Evolutionary conservation across 2,888 invertebrate genomes (phyloP), one percentile per base, ranked within the genome.

Genomic region (Helicoverpa assulta): DNA sequence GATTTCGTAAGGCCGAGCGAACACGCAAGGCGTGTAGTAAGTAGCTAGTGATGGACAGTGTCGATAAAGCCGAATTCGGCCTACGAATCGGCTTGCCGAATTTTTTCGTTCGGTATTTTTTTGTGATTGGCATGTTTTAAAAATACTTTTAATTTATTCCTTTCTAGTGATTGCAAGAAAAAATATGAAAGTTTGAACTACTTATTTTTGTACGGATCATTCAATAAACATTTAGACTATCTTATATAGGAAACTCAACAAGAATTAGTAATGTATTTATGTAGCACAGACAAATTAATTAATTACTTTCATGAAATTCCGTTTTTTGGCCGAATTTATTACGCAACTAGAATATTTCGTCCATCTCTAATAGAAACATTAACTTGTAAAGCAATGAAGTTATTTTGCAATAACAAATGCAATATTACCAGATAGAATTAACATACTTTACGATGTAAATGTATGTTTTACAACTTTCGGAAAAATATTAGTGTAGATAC

Each of bases 1-100:
- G 51, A 67, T 73, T 74, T 69, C 68, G 72, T 76, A 82, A 82
- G 84, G 82, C 61, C 84, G 63, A 12, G 5, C 10, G 33, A 18
- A 55, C 82, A 84, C 82, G 84, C 82, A 56, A 64, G 52, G 40
- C 40, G 12, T 33, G 33, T 8, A 37, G 54, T 26, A n/a, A n/a
- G n/a, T 54, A 16, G 47, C 55, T 71, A 77, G 67, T 19, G 72
- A 50, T 61, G 60, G 16, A 53, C 52, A 2, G 0, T 37, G 26
- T 26, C 50, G 19, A 14, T 10, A 5, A 14, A 16, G 55, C n/a
- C 54, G 59, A 76, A 51, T 81, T 59, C 21, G 47, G 52, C 14
- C n/a, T 56, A 2, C 4, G 10, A 29, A 37, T 47, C 5, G 21
- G 16, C 3, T 8, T 4, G 14, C 16, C 21, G 43, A 51, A 1